Evolutionary conservation across 35 echinoderm and acorn worm genomes (phyloP).

Genomic region (Patiria miniata): DNA sequence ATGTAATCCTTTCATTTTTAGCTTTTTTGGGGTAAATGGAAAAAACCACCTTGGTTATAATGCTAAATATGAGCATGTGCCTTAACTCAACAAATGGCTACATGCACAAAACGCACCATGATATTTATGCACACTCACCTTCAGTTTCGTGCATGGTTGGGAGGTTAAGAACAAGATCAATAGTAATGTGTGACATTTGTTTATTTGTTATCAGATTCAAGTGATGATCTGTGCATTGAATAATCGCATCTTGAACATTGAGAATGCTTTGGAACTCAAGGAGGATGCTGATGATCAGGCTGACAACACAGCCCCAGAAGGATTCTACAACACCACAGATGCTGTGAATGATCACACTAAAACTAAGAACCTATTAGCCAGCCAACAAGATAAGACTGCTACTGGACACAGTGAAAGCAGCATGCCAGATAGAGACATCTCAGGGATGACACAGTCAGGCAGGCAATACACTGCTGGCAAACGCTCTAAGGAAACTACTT

Average conservation of each 20-base stretch:
- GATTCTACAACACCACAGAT: not conserved
- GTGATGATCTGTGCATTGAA: constrained; percentile 37
- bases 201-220: not conserved
- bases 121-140: no score
- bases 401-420: no score
- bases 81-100: no score
- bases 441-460: not conserved
- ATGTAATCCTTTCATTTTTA: no score
- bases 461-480: not conserved
- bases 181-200: not conserved
- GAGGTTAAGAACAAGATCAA: no score
- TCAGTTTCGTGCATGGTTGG: no score
- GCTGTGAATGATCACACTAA: not conserved
- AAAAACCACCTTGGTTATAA: no score
- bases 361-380: not conserved
- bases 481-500: not conserved
- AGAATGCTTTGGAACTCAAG: constrained; percentile 3
- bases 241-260: constrained; percentile 24
- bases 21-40: no score
- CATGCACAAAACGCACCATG: no score
- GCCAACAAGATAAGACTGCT: not conserved
- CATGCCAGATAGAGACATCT: not conserved
- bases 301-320: not conserved
- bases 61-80: no score
- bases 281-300: not conserved